Conservation (phyloP, 2,888 invertebrate species). For the Arge pagana region DNA sequence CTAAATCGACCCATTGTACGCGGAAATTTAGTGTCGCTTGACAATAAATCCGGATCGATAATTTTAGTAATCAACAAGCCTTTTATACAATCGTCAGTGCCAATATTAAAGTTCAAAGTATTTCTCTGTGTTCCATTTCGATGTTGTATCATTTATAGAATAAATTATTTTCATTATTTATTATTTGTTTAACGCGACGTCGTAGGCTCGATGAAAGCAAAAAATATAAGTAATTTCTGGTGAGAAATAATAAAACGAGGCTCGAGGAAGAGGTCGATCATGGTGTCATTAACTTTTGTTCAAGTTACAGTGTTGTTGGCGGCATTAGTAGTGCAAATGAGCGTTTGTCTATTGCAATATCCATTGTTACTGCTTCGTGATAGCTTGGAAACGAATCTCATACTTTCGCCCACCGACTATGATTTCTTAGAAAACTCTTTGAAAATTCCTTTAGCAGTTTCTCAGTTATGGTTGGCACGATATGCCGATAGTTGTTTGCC, state of each 20-base stretch:
- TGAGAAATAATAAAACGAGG: neutral
- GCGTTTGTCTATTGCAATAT: slow-evolving; percentile 7
- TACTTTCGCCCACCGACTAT: slow-evolving; percentile 8
- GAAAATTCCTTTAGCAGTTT: slow-evolving; percentile 1
- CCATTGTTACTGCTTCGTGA: neutral
- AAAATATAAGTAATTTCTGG: neutral
- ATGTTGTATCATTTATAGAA: neutral
- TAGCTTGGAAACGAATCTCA: slow-evolving; percentile 7
- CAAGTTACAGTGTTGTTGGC: slow-evolving; percentile 8
- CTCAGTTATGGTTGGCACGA: slow-evolving; percentile 5
- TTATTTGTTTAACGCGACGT: neutral
- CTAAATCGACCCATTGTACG: no score
- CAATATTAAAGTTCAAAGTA: no score
- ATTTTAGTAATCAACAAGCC: no score
- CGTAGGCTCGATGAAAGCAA: neutral
- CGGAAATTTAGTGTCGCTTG: no score
- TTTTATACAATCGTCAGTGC: no score
- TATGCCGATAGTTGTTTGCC: slow-evolving; percentile 7
- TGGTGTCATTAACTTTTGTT: slow-evolving; percentile 9
- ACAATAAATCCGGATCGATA: no score
- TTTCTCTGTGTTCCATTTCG: no score
- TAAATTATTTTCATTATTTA: slow-evolving; percentile 7
- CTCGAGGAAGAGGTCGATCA: neutral
- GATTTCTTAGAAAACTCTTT: slow-evolving; percentile 12
- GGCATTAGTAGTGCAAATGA: neutral